Conservation (phyloP, 1,140 invertebrate genomes). For the Zaprionus kolodkinae region DNA sequence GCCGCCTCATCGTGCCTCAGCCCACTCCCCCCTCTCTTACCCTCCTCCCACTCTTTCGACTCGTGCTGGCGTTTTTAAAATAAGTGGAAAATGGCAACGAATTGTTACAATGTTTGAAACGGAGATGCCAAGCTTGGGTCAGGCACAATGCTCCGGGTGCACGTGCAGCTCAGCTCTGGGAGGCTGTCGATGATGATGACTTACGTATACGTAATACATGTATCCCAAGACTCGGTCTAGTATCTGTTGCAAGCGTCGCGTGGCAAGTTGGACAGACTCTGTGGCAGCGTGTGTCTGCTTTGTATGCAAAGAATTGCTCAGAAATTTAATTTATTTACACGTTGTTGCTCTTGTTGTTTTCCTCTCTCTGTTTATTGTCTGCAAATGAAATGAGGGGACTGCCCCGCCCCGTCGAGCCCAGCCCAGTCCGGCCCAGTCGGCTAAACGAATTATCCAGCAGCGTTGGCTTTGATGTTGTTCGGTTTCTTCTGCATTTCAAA, state of each 20-base stretch:
- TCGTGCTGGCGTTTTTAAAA: constrained; percentile 42
- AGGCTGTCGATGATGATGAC: constrained; percentile 31
- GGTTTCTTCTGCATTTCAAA: constrained; percentile 44
- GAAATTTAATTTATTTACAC: constrained; percentile 81
- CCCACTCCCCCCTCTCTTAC: not conserved
- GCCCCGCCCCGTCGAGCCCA: constrained; percentile 1
- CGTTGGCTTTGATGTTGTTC: constrained; percentile 72
- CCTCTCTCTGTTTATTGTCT: constrained; percentile 69
- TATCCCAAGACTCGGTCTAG: not conserved
- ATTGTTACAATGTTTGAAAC: constrained; percentile 70
- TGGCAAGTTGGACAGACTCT: too few species aligned
- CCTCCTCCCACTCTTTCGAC: not conserved
- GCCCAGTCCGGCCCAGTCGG: constrained; percentile 41
- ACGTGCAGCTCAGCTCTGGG: constrained; percentile 57
- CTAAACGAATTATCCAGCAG: constrained; percentile 80
- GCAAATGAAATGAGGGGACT: constrained; percentile 68
- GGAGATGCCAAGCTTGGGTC: constrained; percentile 20
- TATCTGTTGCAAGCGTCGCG: constrained; percentile 33
- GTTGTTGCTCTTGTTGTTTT: constrained; percentile 38
- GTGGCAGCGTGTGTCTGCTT: constrained; percentile 57
- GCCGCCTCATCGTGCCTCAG: constrained; percentile 56
- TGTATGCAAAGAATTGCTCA: constrained; percentile 77
- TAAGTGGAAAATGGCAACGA: constrained; percentile 80
- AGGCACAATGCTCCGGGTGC: constrained; percentile 34
- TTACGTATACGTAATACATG: not conserved